Conservation (phyloP, 35 echinoderm and acorn worm species). For the Diadema setosum region DNA sequence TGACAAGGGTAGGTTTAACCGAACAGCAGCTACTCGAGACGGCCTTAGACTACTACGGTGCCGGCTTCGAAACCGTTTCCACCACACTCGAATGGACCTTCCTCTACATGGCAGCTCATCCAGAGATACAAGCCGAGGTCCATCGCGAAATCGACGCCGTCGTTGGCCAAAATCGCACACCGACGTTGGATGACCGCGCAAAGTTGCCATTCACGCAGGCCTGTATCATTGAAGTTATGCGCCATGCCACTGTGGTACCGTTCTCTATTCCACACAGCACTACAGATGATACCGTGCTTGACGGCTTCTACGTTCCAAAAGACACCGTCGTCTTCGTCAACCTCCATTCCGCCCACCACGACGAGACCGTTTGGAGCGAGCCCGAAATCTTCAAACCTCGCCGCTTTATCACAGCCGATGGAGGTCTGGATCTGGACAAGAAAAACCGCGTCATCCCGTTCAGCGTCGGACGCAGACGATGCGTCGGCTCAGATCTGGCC, state of each 20-base stretch:
- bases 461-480: slow-evolving; percentile 51
- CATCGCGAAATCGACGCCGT: slow-evolving; percentile 58
- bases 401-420: slow-evolving; percentile 61
- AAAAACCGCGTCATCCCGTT: slow-evolving; percentile 26
- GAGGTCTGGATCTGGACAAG: not conserved
- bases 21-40: slow-evolving; percentile 17
- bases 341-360: slow-evolving; percentile 63
- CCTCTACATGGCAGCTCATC: slow-evolving; percentile 40
- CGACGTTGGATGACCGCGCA: slow-evolving; percentile 39
- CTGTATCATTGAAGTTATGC: slow-evolving; percentile 55
- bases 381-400: slow-evolving; percentile 58
- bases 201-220: slow-evolving; percentile 58
- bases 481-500: slow-evolving; percentile 57
- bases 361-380: slow-evolving; percentile 33
- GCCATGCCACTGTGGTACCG: slow-evolving; percentile 42
- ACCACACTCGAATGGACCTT: slow-evolving; percentile 53
- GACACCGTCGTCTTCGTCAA: slow-evolving; percentile 72
- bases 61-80: slow-evolving; percentile 69
- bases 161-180: slow-evolving; percentile 54
- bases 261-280: slow-evolving; percentile 66
- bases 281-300: slow-evolving; percentile 46
- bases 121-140: slow-evolving; percentile 51
- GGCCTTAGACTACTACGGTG: slow-evolving; percentile 55
- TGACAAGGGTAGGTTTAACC: not conserved
- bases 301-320: slow-evolving; percentile 70